Conservation (phyloP, 2,888 invertebrate genomes). For the Nomada goodeniana region DNA sequence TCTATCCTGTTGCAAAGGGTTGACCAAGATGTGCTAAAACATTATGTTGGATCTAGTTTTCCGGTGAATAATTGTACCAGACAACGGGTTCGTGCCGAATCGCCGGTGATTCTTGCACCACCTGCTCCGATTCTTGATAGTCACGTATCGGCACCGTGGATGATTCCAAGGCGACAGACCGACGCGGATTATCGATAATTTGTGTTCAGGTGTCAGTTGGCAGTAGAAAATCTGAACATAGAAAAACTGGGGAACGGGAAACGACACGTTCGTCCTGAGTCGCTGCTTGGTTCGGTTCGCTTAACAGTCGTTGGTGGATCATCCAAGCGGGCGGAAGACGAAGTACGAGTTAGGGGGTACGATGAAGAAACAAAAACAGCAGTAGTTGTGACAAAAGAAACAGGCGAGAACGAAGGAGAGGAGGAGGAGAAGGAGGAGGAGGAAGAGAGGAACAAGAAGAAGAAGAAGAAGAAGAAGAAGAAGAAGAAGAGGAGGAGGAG, state of each 20-base stretch:
- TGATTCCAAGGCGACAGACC: neutral
- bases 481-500: neutral
- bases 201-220: neutral
- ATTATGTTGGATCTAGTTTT: too few species aligned
- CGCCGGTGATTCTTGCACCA: too few species aligned
- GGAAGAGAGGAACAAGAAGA: neutral
- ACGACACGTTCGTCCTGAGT: slow-evolving; percentile 28
- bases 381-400: neutral
- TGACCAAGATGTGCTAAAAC: too few species aligned
- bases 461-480: neutral
- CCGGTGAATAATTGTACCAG: too few species aligned
- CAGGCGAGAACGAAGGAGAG: neutral
- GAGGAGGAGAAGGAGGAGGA: neutral
- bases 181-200: slow-evolving; percentile 1
- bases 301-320: slow-evolving; percentile 46
- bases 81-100: too few species aligned
- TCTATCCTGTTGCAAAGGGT: too few species aligned
- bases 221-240: slow-evolving; percentile 20
- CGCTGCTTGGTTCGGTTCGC: slow-evolving; percentile 29
- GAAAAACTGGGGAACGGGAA: slow-evolving; percentile 40
- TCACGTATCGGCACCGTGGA: neutral
- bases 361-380: slow-evolving; percentile 3
- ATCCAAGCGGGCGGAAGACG: slow-evolving; percentile 19
- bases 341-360: slow-evolving; percentile 18
- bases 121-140: too few species aligned